Evolutionary conservation across 2,113 vertebrate species (phyloP).

Genomic region (Aythya baeri): DNA sequence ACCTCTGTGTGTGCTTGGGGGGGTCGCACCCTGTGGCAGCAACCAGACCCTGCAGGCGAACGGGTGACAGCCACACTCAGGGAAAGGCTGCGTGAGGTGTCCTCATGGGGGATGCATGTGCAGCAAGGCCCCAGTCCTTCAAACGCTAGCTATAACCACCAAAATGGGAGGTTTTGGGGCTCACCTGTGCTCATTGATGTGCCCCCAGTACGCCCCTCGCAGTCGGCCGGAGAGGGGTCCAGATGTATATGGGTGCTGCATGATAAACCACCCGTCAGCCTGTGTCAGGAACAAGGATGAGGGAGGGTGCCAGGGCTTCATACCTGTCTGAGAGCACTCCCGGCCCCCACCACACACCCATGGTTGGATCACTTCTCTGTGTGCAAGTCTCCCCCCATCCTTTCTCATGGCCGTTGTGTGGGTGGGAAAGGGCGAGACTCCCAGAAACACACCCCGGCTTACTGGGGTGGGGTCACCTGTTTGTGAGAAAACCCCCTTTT

Average conservation of each 20-base stretch:
- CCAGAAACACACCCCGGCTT: conserved; percentile 24
- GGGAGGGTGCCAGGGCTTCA: not conserved
- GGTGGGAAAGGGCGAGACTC: not conserved
- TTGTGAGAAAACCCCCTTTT: not conserved
- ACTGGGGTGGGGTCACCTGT: conserved; percentile 23
- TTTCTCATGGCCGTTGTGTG: not conserved
- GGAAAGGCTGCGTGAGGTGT: not conserved
- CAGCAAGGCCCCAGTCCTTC: not conserved
- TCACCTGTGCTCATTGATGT: not conserved
- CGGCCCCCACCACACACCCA: not conserved
- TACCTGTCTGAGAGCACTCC: not conserved
- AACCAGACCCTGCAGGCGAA: too few species aligned
- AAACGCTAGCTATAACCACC: fast-evolving
- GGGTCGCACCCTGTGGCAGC: not conserved
- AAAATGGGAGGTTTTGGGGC: not conserved
- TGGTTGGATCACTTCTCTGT: not conserved
- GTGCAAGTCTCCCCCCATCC: not conserved
- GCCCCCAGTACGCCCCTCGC: not conserved
- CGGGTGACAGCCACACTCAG: not conserved
- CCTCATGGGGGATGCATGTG: too few species aligned
- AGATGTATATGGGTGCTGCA: not conserved
- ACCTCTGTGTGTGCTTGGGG: not conserved
- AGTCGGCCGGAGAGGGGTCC: not conserved
- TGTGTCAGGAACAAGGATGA: not conserved
- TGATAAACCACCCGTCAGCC: not conserved